Conservation (phyloP, 2,113 vertebrate genomes). For the Chaetodon trifascialis region DNA sequence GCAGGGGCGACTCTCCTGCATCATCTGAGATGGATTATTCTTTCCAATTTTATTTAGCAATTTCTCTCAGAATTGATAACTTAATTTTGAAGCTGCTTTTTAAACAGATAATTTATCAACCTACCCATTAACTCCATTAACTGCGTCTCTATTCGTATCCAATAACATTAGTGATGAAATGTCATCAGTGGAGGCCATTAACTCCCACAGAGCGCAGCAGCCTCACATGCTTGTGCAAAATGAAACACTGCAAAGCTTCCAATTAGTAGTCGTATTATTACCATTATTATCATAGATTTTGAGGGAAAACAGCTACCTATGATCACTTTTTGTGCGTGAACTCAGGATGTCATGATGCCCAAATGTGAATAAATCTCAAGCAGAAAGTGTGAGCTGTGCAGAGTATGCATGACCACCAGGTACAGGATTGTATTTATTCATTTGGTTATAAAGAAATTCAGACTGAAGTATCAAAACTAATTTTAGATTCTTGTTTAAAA, state of each 20-base stretch:
- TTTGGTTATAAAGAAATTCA: background rate
- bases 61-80: background rate
- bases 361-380: background rate
- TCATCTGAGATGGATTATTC: background rate
- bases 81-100: constrained; percentile 11
- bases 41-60: background rate
- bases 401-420: background rate
- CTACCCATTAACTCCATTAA: background rate
- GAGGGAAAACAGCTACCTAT: background rate
- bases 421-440: background rate
- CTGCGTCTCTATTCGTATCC: background rate
- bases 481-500: background rate
- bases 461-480: background rate
- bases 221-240: background rate
- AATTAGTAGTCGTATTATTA: background rate
- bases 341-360: background rate
- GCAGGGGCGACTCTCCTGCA: constrained; percentile 1
- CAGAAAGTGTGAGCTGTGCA: background rate
- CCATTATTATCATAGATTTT: background rate
- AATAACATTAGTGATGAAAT: constrained; percentile 21
- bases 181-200: constrained; percentile 23
- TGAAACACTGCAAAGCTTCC: background rate
- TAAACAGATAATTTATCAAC: background rate
- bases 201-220: background rate
- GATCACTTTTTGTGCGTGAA: background rate